Evolutionary conservation across 2,113 vertebrate species (phyloP).

Genomic region (Harpagus bidentatus): DNA sequence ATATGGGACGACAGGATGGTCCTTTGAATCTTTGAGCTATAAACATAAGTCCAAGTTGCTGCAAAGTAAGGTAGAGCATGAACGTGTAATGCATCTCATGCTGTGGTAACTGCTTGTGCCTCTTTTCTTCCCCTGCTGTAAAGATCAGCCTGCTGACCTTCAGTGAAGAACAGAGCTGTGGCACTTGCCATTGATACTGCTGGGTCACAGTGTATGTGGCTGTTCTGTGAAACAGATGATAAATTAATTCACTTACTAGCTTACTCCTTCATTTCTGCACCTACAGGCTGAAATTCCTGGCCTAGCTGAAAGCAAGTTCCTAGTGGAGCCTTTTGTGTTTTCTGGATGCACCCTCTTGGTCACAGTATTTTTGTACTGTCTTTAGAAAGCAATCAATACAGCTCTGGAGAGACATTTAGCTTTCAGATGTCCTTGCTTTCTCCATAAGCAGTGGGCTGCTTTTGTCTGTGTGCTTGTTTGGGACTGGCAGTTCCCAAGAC

Average conservation of each 20-base stretch:
- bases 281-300: not conserved
- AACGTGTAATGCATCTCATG: accelerated
- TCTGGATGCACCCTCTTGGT: not conserved
- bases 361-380: not conserved
- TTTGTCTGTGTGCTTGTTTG: not conserved
- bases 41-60: not conserved
- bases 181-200: not conserved
- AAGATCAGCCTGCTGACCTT: not conserved
- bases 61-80: not conserved
- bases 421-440: not conserved
- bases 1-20: not conserved
- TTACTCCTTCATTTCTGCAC: not conserved
- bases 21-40: not conserved
- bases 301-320: not conserved
- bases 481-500: not conserved
- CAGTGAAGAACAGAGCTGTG: not conserved
- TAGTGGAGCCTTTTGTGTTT: not conserved
- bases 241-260: not conserved
- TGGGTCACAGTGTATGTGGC: not conserved
- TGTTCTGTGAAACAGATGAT: not conserved
- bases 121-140: not conserved
- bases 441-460: not conserved
- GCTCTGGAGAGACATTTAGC: not conserved
- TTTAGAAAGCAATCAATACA: not conserved
- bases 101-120: not conserved